Evolutionary conservation across 2,888 invertebrate species (phyloP), one percentile per base, ranked within the genome.

Genomic region (Alcis repandata): DNA sequence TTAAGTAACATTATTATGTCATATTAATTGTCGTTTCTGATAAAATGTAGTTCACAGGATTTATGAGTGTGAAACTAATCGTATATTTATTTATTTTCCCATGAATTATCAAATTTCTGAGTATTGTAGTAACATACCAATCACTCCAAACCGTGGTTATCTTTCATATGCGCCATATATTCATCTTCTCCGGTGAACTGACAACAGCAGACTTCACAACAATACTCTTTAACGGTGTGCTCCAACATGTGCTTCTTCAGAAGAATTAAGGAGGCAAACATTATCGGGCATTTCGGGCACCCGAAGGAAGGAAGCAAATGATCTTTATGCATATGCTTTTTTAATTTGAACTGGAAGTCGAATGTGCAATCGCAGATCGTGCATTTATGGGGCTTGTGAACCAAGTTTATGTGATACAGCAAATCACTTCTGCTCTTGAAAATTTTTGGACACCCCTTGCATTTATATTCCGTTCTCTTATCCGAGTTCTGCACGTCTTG

Each of bases 391-490:
- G 72, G 75, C 20, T 75, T 79, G 6, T 76, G 51, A 13, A 1
- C 2, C 2, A 19, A 51, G 11, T 36, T 38, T 20, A 51, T 38
- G 4, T 51, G 51, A n/a, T 51, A 51, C 1, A 51, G 20, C 13
- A 80, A 20, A 80, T 84, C 45, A 78, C 69, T 2, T 85, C 86
- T 9, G 80, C 79, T n/a, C 80, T 84, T 79, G 43, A 91, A 92
- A 0, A 83, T 77, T 70, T 90, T 89, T 0, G 82, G 79, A 52
- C 92, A 92, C 27, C 75, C 78, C 0, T 80, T 77, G 59, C 92
- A 84, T 4, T 56, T 36, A 1, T 36, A 15, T 1, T 17, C 51
- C 6, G 13, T 13, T 13, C 6, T 3, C 2, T 10, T 8, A 8
- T 36, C 22, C 3, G 7, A 1, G 7, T 9, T n/a, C 1, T 19